Base-by-base conservation (phyloP, 2,888 invertebrate genomes). In the Caenorhabditis afra region DNA sequence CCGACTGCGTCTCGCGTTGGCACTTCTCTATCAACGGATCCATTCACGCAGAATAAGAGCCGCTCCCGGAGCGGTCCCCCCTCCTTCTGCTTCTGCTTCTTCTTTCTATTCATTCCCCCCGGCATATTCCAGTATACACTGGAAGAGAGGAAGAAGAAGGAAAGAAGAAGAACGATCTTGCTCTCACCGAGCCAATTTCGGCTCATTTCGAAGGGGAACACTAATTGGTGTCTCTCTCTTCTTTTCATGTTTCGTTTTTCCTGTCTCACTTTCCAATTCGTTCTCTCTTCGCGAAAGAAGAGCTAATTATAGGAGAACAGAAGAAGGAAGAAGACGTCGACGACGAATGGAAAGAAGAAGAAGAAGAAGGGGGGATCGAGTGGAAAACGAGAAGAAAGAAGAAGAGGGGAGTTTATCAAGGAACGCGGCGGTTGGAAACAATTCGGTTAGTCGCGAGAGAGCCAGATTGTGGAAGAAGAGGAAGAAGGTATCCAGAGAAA, bases 31-130 rank as follows among this genome's bases (percentile, higher is more conserved):
- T 61, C 49, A 49, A 61, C 76, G 47, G 62, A 62, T 68, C 61
- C 62, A 62, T 61, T 75, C 75, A 62, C 75, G 66, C 75, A 67
- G 61, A 62, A 66, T 61, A 66, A 55, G 55, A 59, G 55, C 18
- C 50, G 12, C 47, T 47, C 49, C 18, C 35, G 39, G 23, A 39
- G n/a, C 39, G 14, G 22, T 20, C 37, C 41, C 22, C 44, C 44
- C 53, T 37, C 16, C 53, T 23, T 12, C 45, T 35, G 22, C 61
- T 18, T 12, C 47, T 65, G 23, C 20, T 12, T 44, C 35, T 53
- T 35, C n/a, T 4, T 22, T 20, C 52, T 62, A 62, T 64, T 64
- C 64, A 52, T 50, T 39, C 50, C n/a, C n/a, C n/a, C n/a, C n/a
- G n/a, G 50, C 41, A 41, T 52, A 64, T 66, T 44, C 29, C 52